phyloP scores from a whole-genome alignment of 2,113 vertebrate genomes.

The Miniopterus natalensis region DNA sequence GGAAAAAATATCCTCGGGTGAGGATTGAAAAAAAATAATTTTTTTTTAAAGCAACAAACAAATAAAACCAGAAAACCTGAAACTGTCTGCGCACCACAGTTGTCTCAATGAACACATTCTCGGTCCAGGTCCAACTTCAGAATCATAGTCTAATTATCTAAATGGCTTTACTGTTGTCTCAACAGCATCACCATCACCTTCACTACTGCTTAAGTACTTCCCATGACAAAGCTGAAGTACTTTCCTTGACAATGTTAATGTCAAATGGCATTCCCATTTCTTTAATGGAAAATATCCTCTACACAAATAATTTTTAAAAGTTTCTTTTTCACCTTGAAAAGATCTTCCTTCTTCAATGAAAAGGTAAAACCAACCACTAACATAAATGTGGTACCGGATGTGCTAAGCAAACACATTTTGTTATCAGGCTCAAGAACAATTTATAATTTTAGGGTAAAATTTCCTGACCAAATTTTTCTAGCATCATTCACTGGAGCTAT shows the following conservation, averaged over 20 bases:
- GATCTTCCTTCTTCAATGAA: not conserved
- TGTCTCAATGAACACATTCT: conserved; percentile 33
- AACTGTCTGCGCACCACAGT: not conserved
- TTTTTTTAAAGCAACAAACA: too few relatives aligned
- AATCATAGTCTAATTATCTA: not conserved
- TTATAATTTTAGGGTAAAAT: conserved; percentile 40
- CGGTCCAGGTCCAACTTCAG: not conserved
- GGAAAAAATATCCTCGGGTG: too few relatives aligned
- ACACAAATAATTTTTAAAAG: conserved; percentile 22
- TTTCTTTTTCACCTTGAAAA: not conserved
- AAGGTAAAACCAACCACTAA: conserved; percentile 51
- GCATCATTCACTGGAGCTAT: conserved; percentile 42
- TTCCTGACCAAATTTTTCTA: conserved; percentile 53
- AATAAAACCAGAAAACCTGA: not conserved
- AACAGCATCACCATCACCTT: not conserved
- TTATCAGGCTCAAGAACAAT: not conserved
- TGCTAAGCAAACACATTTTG: not conserved
- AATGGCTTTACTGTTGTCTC: not conserved
- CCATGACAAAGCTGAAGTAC: not conserved
- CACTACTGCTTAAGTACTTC: not conserved
- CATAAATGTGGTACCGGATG: not conserved
- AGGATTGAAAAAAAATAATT: too few relatives aligned
- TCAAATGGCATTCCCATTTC: not conserved
- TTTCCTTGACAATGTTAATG: not conserved
- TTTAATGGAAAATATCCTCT: conserved; percentile 23